phyloP scores from a whole-genome alignment of 1,140 invertebrate species.

The Popillia japonica region DNA sequence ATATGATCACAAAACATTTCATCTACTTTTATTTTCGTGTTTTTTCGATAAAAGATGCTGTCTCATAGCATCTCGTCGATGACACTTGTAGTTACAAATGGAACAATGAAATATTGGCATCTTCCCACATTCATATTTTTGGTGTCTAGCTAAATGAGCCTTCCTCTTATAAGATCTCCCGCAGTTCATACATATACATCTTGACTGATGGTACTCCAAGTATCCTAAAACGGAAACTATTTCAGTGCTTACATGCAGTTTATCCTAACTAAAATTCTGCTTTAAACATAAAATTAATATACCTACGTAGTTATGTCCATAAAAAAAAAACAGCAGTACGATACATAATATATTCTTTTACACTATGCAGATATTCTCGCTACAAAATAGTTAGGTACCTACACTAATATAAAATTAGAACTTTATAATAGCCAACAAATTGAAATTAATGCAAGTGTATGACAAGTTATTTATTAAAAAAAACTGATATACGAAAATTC shows the following conservation, averaged over 20 bases:
- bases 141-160: conserved; percentile 63
- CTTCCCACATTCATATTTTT: conserved; percentile 64
- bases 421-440: too few species aligned
- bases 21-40: conserved; percentile 30
- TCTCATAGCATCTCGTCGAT: not conserved
- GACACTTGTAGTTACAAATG: conserved; percentile 46
- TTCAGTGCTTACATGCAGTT: not conserved
- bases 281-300: too few species aligned
- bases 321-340: too few species aligned
- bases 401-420: too few species aligned
- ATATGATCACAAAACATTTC: conserved; percentile 21
- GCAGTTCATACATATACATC: conserved; percentile 63
- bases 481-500: too few species aligned
- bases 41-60: conserved; percentile 21
- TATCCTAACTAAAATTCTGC: too few species aligned
- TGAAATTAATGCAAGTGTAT: too few species aligned
- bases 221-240: not conserved
- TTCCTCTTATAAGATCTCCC: conserved; percentile 68
- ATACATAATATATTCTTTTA: too few species aligned
- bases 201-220: not conserved
- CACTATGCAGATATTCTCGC: too few species aligned
- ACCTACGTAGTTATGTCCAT: too few species aligned
- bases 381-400: too few species aligned
- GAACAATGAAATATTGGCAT: conserved; percentile 63
- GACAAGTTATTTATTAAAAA: too few species aligned